Base-by-base conservation (phyloP, 2,113 vertebrate species). In the Notothenia coriiceps region DNA sequence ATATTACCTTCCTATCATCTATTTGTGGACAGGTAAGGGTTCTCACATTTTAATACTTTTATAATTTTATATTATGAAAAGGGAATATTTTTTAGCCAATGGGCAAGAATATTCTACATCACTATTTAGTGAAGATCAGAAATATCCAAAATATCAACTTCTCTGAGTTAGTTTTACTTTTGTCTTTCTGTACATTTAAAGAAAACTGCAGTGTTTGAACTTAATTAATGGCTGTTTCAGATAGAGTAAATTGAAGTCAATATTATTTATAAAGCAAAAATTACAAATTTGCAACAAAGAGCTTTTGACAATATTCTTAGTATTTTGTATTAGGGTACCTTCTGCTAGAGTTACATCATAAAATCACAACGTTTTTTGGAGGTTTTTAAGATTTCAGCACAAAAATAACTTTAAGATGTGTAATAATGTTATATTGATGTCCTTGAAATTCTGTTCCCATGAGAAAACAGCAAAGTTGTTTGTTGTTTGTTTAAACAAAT, bases 1-100 rank as follows among this genome's bases (percentile, higher is more conserved):
- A 9, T 74, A 93, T 65, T 92, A 91, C 82, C 83, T 94, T 29
- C 89, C 83, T 9, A 84, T 94, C 51, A 86, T 93, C 71, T 93
- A 78, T 56, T 61, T 93, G 22, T 91, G 89, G 86, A 86, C 88
- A 77, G 91, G 93, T 94, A 73, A 85, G 89, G 52, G 1, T 0
- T 51, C 70, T 67, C 22, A 0, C 59, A 67, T 13, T 63, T 0
- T 29, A 35, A 62, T 15, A 6, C n/a, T 46, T 54, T 29, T 43
- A 63, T 51, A 22, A 4, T 56, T 12, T 3, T 29, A 4, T 29
- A 29, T 29, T 29, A 29, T 29, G 29, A 29, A 29, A 29, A 29
- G 4, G 40, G 10, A 13, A 44, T 74, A 3, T 55, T 40, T 67
- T 46, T 65, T 0, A 72, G 74, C 49, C 9, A 50, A 14, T 44